Conservation (phyloP, 2,797 vertebrate species). For the Crypturellus tataupa region DNA sequence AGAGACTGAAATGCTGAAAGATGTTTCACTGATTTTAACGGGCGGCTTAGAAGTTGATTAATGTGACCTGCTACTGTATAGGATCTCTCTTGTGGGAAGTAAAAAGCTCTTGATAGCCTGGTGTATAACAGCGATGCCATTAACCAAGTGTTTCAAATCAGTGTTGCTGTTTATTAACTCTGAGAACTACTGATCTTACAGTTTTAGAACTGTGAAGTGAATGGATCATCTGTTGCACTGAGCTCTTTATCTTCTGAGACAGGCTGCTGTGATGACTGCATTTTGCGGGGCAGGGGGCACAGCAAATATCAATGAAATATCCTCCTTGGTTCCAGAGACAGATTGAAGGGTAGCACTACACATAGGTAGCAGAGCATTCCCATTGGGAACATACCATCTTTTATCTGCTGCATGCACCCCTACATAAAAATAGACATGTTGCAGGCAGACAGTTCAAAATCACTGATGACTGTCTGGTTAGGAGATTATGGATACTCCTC, state of each 20-base stretch:
- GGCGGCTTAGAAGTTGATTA: neutral
- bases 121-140: neutral
- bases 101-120: neutral
- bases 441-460: slow-evolving; percentile 42
- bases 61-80: neutral
- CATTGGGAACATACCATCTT: neutral
- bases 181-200: neutral
- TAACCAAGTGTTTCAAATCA: slow-evolving; percentile 1
- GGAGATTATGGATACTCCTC: slow-evolving; percentile 37
- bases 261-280: neutral
- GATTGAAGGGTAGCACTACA: neutral
- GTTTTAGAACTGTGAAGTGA: neutral
- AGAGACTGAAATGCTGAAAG: neutral
- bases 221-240: neutral
- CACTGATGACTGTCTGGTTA: slow-evolving; percentile 59
- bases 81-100: slow-evolving; percentile 6
- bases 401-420: neutral
- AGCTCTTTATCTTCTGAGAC: neutral
- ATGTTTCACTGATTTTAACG: neutral
- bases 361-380: neutral
- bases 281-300: neutral
- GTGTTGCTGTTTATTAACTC: neutral
- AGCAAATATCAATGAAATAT: neutral
- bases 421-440: slow-evolving; percentile 46
- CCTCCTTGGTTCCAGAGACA: neutral